These are phyloP conservation scores for Apotomis turbidana DNA, from an alignment of 2,888 invertebrate species.

Conservation along the genomic window DNA sequence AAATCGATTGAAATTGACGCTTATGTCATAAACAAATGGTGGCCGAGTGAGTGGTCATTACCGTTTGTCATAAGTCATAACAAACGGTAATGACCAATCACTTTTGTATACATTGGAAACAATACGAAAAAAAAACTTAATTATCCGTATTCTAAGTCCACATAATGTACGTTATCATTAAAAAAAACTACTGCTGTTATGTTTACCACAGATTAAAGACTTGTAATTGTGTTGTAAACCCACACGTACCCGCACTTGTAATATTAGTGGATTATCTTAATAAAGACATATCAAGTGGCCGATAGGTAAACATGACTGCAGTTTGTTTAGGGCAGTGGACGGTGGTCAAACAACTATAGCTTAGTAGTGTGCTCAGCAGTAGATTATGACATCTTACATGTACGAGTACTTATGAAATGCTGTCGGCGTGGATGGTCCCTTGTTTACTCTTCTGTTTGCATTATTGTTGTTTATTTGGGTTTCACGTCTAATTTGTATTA, in stretches of 20 bases:
- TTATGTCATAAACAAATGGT: too few relatives aligned
- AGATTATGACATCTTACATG: constrained; percentile 35
- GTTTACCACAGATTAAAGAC: too few relatives aligned
- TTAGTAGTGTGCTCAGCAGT: constrained; percentile 25
- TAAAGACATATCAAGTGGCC: constrained; percentile 50
- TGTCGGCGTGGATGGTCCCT: background rate
- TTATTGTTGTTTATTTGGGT: background rate
- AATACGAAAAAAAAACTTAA: too few relatives aligned
- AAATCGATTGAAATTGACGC: too few relatives aligned
- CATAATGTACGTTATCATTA: too few relatives aligned
- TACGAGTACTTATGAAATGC: background rate
- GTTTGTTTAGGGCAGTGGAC: constrained; percentile 50
- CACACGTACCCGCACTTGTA: background rate
- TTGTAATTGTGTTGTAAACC: background rate
- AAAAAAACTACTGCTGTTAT: too few relatives aligned
- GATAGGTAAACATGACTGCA: constrained; percentile 54
- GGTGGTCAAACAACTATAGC: constrained; percentile 44
- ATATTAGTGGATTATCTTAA: constrained; percentile 19
- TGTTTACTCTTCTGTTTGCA: background rate
- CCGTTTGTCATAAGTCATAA: too few relatives aligned
- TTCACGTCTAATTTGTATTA: background rate
- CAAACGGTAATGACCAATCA: too few relatives aligned
- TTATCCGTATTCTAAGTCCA: too few relatives aligned
- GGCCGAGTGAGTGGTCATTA: too few relatives aligned
- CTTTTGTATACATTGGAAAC: too few relatives aligned